Evolutionary conservation across 2,113 vertebrate species (phyloP).

Genomic region (Carassius gibelio): DNA sequence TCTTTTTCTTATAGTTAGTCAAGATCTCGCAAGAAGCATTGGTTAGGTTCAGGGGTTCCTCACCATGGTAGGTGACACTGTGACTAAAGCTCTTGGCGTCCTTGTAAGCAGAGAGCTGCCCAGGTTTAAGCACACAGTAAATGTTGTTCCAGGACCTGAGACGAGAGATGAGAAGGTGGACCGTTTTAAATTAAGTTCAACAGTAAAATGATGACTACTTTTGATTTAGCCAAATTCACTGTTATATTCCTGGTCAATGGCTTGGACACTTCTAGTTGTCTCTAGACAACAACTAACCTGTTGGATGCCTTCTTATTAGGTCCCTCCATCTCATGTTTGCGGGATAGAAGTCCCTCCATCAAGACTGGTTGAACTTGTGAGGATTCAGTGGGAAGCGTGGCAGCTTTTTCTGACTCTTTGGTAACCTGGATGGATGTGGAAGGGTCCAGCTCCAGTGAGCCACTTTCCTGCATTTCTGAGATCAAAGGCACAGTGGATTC

Average conservation of each 20-base stretch:
- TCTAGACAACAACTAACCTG: conserved; percentile 75
- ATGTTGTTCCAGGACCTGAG: conserved; percentile 91
- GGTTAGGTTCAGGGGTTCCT: conserved; percentile 83
- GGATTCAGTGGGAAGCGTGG: conserved; percentile 73
- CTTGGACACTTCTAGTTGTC: not conserved
- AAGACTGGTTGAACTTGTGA: conserved; percentile 69
- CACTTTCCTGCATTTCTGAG: conserved; percentile 70
- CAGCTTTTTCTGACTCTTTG: conserved; percentile 65
- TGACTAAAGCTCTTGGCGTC: conserved; percentile 86
- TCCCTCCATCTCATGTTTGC: conserved; percentile 90
- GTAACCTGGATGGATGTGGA: conserved; percentile 55
- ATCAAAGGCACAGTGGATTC: conserved; percentile 60
- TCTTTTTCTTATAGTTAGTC: conserved; percentile 93
- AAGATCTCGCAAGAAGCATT: conserved; percentile 86
- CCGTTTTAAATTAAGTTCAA: not conserved
- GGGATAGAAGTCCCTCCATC: conserved; percentile 85
- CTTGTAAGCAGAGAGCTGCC: conserved; percentile 88
- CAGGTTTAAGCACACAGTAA: conserved; percentile 89
- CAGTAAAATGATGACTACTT: not conserved
- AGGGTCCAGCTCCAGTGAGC: conserved; percentile 67
- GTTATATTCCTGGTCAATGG: not conserved
- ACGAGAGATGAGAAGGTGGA: not conserved
- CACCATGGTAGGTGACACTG: conserved; percentile 85
- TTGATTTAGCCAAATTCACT: not conserved
- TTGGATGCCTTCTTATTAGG: conserved; percentile 89